Base-by-base conservation (phyloP, 1,140 invertebrate species). In the Nautilus pompilius region DNA sequence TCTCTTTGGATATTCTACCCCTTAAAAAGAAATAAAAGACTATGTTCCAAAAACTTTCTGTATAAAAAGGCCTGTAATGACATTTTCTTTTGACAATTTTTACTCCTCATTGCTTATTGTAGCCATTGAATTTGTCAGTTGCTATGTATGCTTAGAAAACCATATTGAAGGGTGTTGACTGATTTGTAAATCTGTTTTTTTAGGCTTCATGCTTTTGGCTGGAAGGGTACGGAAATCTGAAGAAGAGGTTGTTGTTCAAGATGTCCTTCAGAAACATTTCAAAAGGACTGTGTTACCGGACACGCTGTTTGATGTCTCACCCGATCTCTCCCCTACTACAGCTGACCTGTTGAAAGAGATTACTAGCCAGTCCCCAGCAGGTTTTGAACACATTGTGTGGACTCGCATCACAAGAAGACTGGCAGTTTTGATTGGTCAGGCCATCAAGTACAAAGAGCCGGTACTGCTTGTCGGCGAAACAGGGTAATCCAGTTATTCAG, bases 401-500 rank as follows among this genome's bases (percentile, higher is more conserved):
- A 98, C 96, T 0, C 89, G 88, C 63, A 90, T 91, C 70, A 93
- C 98, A 89, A 87, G 93, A 63, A 85, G 93, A 78, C 87, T 99
- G 79, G 93, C 92, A 5, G 91, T 98, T n/a, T 83, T 99, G 6
- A 89, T 96, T 22, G 89, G 89, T 32, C 81, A 98, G 83, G 91
- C 95, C 0, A 88, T 95, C 65, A 87, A 90, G 68, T 99, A 95
- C 70, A 87, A 92, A 70, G 98, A 99, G 79, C 96, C 98, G 0
- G 90, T 99, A 2, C 81, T 99, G 10, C 82, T 99, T 24, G 94
- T 99, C 8, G 98, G 98, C 51, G 95, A 98, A 80, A 99, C 98
- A 28, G 98, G 85, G 81, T 84, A 76, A 55, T 71, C 72, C 4
- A 26, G 54, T 1, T 56, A 4, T 20, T 15, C 8, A 45, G 28